Evolutionary conservation across 2,113 vertebrate genomes (phyloP).

Genomic region (Gobiocypris rarus): DNA sequence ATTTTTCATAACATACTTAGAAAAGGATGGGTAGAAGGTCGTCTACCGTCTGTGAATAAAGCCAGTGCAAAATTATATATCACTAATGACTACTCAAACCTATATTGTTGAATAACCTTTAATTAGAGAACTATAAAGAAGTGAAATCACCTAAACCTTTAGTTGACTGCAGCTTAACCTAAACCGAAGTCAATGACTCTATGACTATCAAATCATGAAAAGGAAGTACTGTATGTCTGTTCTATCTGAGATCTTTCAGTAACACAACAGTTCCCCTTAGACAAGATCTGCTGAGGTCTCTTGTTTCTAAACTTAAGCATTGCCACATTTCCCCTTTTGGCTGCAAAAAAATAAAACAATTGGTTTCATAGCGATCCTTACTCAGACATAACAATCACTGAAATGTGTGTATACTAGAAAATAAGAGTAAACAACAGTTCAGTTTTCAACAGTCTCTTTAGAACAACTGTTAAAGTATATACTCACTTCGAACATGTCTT

Average conservation of each 20-base stretch:
- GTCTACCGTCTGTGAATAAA: conserved; percentile 10
- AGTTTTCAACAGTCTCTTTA: no score
- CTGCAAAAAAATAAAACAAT: not conserved
- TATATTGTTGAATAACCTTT: not conserved
- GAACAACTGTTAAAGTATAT: not conserved
- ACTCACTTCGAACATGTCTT: conserved; percentile 55
- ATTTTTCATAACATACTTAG: conserved; percentile 38
- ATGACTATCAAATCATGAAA: not conserved
- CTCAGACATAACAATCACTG: not conserved
- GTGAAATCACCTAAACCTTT: not conserved
- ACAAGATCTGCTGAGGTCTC: not conserved
- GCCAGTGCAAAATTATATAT: not conserved
- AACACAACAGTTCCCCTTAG: not conserved
- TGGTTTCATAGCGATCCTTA: not conserved
- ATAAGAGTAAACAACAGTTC: not conserved
- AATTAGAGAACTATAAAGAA: not conserved
- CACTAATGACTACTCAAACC: not conserved
- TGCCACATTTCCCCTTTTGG: not conserved
- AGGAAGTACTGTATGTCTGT: not conserved
- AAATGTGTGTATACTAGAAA: not conserved
- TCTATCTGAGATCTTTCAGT: not conserved
- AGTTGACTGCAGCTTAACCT: not conserved
- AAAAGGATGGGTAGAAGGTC: conserved; percentile 16
- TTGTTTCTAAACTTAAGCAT: not conserved
- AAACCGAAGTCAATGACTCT: not conserved